These are phyloP conservation scores for Rhincodon typus DNA, from an alignment of 2,797 vertebrate species.

Conservation along the genomic window DNA sequence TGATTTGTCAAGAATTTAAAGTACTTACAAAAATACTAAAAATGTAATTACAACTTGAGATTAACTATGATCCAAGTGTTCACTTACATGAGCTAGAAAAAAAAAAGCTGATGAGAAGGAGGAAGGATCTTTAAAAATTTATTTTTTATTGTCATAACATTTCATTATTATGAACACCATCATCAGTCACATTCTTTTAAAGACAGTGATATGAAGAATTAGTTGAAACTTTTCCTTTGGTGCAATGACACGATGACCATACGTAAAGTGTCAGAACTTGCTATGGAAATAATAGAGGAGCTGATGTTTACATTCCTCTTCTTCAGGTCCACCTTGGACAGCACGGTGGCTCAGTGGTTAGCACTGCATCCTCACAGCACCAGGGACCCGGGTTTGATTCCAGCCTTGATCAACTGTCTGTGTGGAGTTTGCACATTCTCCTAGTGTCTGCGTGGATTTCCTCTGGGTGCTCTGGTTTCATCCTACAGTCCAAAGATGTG, in stretches of 20 bases:
- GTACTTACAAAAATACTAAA: background rate
- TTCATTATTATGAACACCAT: too few relatives aligned
- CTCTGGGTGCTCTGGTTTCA: too few relatives aligned
- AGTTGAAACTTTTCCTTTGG: background rate
- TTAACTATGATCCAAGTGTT: background rate
- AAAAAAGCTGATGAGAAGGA: background rate
- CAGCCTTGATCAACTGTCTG: too few relatives aligned
- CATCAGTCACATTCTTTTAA: background rate
- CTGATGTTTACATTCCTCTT: background rate
- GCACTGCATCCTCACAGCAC: too few relatives aligned
- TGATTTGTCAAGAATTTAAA: slow-evolving; percentile 1
- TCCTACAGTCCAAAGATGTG: too few relatives aligned
- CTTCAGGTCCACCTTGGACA: too few relatives aligned
- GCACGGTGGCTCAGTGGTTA: too few relatives aligned
- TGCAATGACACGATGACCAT: background rate
- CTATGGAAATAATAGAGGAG: background rate
- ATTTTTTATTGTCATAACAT: background rate
- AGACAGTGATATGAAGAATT: background rate
- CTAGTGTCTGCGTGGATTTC: too few relatives aligned
- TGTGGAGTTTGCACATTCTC: too few relatives aligned
- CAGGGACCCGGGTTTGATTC: too few relatives aligned
- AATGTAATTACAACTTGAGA: background rate
- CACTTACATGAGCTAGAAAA: background rate
- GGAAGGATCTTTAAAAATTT: background rate
- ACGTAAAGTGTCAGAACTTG: background rate